A percentile compares a stretch with the other conserved stretches of the same genome.
Conservation (phyloP, 2,888 invertebrate genomes). For the Chironomus tentans region DNA sequence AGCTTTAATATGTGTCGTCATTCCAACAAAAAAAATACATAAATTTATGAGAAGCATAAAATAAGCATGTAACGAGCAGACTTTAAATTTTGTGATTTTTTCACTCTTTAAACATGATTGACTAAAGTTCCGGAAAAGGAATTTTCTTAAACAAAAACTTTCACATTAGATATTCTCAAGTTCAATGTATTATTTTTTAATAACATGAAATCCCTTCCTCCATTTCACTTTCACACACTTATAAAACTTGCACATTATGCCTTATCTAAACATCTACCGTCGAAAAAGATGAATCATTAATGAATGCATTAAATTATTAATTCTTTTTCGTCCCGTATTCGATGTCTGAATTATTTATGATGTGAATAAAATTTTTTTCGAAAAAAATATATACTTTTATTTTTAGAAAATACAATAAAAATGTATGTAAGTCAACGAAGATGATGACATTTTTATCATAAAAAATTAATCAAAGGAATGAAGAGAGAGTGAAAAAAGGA, state of each 20-base stretch:
- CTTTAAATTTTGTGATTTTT: background rate
- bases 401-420: background rate
- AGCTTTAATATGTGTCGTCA: background rate
- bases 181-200: background rate
- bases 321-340: conserved; percentile 14
- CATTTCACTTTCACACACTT: conserved; percentile 4
- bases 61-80: too few relatives aligned
- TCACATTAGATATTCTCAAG: conserved; percentile 12
- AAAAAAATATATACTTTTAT: background rate
- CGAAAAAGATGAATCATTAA: conserved; percentile 24
- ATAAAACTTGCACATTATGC: conserved; percentile 17
- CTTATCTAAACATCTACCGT: conserved; percentile 27
- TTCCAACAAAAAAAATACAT: background rate
- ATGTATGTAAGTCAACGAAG: background rate
- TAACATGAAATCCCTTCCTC: background rate
- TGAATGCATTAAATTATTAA: conserved; percentile 26
- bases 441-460: background rate
- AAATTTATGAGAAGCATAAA: too few relatives aligned
- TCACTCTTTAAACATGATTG: background rate
- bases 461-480: background rate
- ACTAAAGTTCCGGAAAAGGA: background rate
- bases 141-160: background rate
- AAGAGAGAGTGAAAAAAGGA: background rate
- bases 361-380: conserved; percentile 26
- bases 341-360: conserved; percentile 25